A percentile compares a stretch with the other conserved stretches of the same genome.
Evolutionary conservation across 1,140 invertebrate species (phyloP).

Genomic region (Nilaparvata lugens): DNA sequence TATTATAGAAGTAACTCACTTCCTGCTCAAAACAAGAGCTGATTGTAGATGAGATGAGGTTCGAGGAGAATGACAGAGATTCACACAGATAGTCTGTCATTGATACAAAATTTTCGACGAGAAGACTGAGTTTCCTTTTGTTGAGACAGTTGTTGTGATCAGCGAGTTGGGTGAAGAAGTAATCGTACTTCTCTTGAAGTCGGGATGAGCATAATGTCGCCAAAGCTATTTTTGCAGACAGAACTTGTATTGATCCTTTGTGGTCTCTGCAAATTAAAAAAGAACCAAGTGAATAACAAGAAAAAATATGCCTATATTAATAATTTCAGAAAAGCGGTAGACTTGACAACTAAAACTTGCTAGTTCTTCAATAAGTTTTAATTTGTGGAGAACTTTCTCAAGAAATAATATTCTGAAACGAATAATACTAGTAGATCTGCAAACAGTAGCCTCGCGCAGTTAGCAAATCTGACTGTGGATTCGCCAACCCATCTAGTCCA

Average conservation of each 20-base stretch:
- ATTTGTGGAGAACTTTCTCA: too few relatives aligned
- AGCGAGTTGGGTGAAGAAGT: constrained; percentile 49
- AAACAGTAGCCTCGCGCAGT: too few relatives aligned
- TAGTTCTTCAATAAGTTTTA: too few relatives aligned
- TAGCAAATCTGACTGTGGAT: too few relatives aligned
- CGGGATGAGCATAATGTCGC: constrained; percentile 47
- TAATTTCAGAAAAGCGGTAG: too few relatives aligned
- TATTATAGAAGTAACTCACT: constrained; percentile 21
- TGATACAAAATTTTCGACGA: constrained; percentile 43
- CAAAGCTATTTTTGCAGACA: constrained; percentile 50
- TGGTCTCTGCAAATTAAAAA: constrained; percentile 34
- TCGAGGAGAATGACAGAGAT: constrained; percentile 41
- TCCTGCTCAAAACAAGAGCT: constrained; percentile 52
- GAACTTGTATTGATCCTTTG: constrained; percentile 40
- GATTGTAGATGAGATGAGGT: constrained; percentile 43
- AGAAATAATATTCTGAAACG: too few relatives aligned
- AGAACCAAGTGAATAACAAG: constrained; percentile 7
- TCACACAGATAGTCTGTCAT: constrained; percentile 48
- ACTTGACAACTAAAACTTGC: too few relatives aligned
- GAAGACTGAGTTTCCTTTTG: constrained; percentile 41
- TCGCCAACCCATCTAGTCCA: too few relatives aligned
- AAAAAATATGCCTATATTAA: background rate
- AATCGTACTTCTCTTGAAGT: constrained; percentile 52
- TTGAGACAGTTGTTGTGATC: constrained; percentile 56
- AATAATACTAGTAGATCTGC: too few relatives aligned